Percentiles rank a stretch among this genome's conserved stretches.
Conservation (phyloP, 2,888 invertebrate species). For the Abrostola tripartita region DNA sequence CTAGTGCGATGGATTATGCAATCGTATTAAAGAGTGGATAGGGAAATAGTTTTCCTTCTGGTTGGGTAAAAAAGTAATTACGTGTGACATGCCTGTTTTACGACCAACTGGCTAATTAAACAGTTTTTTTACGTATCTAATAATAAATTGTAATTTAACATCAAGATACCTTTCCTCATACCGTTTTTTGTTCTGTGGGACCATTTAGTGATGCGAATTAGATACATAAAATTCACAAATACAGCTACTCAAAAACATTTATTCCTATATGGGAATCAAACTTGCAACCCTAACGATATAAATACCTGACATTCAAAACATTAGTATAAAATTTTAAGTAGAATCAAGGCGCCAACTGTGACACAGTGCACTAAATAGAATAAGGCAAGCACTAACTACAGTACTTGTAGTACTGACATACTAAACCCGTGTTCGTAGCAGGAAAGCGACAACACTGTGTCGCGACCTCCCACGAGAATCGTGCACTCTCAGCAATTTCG, state of each 20-base stretch:
- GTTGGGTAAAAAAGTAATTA: neutral
- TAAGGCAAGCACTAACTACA: neutral
- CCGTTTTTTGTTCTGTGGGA: too few species aligned
- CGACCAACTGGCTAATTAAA: neutral
- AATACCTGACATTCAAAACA: too few species aligned
- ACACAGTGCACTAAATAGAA: neutral
- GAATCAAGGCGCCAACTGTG: too few species aligned
- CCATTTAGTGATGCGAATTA: too few species aligned
- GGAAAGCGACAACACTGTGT: constrained; percentile 39
- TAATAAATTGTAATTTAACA: too few species aligned
- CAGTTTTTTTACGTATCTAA: too few species aligned
- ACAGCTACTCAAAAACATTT: too few species aligned
- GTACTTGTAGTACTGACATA: constrained; percentile 2
- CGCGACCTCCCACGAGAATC: constrained; percentile 41
- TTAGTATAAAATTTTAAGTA: too few species aligned
- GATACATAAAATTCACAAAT: too few species aligned
- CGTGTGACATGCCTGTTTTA: neutral
- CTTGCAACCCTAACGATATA: too few species aligned
- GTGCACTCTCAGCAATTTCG: constrained; percentile 68
- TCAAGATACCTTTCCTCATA: too few species aligned
- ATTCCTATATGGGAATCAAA: too few species aligned
- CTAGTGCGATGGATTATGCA: constrained; percentile 34
- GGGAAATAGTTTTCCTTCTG: constrained; percentile 1
- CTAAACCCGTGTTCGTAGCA: constrained; percentile 15
- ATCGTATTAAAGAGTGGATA: constrained; percentile 14